Conservation (phyloP, 2,888 invertebrate species). For the Ferdinandea cuprea region DNA sequence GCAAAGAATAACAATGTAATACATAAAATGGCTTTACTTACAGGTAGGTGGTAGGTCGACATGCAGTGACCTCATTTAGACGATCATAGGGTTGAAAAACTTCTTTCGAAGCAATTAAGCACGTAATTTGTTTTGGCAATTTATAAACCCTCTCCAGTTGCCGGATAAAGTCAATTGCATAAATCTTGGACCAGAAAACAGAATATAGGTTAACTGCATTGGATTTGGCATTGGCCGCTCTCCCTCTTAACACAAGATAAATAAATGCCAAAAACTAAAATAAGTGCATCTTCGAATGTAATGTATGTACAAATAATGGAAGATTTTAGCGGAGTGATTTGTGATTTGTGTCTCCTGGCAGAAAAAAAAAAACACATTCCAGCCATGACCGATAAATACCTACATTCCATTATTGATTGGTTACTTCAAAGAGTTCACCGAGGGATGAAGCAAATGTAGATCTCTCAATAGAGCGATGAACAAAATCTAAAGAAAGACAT, state of each 20-base stretch:
- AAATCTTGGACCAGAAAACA: conserved; percentile 18
- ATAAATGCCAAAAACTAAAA: conserved; percentile 25
- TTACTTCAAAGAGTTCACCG: not conserved
- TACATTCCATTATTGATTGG: conserved; percentile 14
- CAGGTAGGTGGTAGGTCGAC: not conserved
- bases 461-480: conserved; percentile 14
- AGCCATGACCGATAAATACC: conserved; percentile 22
- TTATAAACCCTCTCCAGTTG: not conserved
- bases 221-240: conserved; percentile 39
- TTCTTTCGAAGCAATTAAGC: not conserved
- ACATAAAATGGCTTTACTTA: not conserved
- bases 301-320: conserved; percentile 19
- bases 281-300: not conserved
- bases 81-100: not conserved
- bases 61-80: not conserved
- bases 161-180: conserved; percentile 6
- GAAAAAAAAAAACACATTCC: conserved; percentile 26
- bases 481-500: conserved; percentile 2
- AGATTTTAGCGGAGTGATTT: conserved; percentile 18
- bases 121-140: not conserved
- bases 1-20: not conserved
- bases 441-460: conserved; percentile 22
- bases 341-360: conserved; percentile 5
- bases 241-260: conserved; percentile 13
- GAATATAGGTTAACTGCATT: conserved; percentile 54